Percentiles rank a stretch among this genome's conserved stretches.
Evolutionary conservation across 2,113 vertebrate genomes (phyloP).

Genomic region (Martes martes): DNA sequence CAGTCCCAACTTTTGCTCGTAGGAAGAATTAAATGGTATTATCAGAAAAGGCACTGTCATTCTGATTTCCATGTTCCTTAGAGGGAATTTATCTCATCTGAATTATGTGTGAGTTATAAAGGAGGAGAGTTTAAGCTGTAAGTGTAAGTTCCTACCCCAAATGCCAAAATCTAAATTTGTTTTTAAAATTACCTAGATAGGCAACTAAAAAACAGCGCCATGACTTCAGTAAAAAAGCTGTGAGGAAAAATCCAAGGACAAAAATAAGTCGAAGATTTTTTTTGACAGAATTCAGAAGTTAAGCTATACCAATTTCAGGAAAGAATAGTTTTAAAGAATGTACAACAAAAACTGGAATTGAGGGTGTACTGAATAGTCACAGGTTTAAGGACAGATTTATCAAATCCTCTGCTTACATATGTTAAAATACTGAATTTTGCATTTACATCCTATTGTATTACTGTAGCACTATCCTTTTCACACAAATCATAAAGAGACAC

Average conservation of each 20-base stretch:
- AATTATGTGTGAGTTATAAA: not conserved
- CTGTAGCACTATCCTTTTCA: not conserved
- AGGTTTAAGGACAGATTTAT: not conserved
- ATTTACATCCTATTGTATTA: not conserved
- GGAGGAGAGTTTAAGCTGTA: not conserved
- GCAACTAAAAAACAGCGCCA: not conserved
- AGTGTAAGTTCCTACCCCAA: not conserved
- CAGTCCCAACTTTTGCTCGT: not conserved
- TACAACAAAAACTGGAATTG: not conserved
- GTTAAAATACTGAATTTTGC: slow-evolving; percentile 1
- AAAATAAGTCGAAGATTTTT: not conserved
- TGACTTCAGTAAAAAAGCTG: not conserved
- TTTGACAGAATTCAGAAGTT: not conserved
- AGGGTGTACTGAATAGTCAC: not conserved
- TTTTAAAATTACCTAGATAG: not conserved
- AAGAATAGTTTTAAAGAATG: not conserved
- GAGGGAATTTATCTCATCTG: not conserved
- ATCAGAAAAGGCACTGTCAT: not conserved
- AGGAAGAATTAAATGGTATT: not conserved
- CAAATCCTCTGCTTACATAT: not conserved
- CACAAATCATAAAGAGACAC: not conserved
- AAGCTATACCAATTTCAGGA: not conserved
- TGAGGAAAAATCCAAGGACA: not conserved
- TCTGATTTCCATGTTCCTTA: not conserved
- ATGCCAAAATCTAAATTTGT: slow-evolving; percentile 12